These are phyloP conservation scores for Pomacea maculata DNA, from an alignment of 1,140 invertebrate species.

Conservation along the genomic window DNA sequence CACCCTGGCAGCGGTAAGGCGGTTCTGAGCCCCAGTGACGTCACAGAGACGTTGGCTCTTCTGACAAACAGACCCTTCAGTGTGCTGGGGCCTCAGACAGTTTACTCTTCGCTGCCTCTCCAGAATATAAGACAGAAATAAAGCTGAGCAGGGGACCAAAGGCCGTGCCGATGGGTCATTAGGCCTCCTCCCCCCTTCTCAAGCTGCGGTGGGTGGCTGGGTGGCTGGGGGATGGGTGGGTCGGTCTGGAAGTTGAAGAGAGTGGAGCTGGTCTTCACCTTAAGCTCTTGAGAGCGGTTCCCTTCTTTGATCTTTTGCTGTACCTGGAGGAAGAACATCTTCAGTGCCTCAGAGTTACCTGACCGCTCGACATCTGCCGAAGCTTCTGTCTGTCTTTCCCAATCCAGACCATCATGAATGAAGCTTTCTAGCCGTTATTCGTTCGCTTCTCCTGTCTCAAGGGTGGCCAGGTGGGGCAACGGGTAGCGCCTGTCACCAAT, in stretches of 20 bases:
- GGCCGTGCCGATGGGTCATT: no score
- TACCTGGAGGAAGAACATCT: background rate
- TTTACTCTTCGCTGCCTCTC: background rate
- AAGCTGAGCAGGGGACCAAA: background rate
- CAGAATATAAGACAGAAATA: background rate
- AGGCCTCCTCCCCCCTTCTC: slow-evolving; percentile 2
- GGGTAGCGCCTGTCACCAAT: no score
- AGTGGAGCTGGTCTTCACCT: background rate
- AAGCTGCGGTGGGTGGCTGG: background rate
- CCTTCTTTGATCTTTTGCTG: background rate
- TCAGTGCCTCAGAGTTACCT: background rate
- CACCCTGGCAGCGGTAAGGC: background rate
- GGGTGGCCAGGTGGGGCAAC: no score
- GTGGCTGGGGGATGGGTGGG: slow-evolving; percentile 1
- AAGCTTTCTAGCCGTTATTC: background rate
- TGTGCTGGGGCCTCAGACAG: background rate
- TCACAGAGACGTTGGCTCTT: background rate
- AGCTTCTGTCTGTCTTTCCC: background rate
- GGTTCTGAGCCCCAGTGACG: background rate
- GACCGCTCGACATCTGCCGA: background rate
- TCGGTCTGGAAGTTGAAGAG: slow-evolving; percentile 1
- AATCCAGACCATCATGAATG: background rate
- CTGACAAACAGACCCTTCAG: background rate
- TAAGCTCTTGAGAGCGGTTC: background rate
- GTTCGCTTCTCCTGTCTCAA: no score